These are phyloP conservation scores for Tachuris rubrigastra DNA, from an alignment of 2,113 vertebrate species.

Conservation along the genomic window DNA sequence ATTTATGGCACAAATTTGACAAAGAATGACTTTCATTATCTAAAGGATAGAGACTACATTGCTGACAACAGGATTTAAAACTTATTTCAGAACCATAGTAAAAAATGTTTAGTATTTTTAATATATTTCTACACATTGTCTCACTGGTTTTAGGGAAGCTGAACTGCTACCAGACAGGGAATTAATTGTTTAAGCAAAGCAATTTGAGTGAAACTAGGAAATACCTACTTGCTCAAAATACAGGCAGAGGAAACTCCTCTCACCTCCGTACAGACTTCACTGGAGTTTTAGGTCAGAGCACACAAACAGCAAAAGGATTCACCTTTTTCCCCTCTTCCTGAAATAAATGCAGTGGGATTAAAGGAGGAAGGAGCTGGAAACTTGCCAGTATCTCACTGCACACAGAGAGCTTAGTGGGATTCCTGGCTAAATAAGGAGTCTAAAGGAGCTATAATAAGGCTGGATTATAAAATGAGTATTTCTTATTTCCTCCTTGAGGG, in stretches of 20 bases:
- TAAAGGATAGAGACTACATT: background rate
- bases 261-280: background rate
- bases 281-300: background rate
- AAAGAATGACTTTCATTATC: background rate
- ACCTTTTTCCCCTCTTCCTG: background rate
- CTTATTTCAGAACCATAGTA: background rate
- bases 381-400: background rate
- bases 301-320: background rate
- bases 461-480: constrained; percentile 2
- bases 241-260: background rate
- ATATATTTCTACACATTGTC: background rate
- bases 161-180: background rate
- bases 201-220: background rate
- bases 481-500: background rate
- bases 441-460: constrained; percentile 20
- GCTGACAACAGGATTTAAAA: background rate
- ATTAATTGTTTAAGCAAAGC: background rate
- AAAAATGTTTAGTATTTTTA: background rate
- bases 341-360: background rate
- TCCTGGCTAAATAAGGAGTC: constrained; percentile 26
- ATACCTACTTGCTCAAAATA: background rate
- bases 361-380: background rate
- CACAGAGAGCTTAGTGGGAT: background rate
- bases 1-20: background rate
- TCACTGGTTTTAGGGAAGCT: background rate